Evolutionary conservation across 2,888 invertebrate genomes (phyloP).

Genomic region (Epirrita christyi): DNA sequence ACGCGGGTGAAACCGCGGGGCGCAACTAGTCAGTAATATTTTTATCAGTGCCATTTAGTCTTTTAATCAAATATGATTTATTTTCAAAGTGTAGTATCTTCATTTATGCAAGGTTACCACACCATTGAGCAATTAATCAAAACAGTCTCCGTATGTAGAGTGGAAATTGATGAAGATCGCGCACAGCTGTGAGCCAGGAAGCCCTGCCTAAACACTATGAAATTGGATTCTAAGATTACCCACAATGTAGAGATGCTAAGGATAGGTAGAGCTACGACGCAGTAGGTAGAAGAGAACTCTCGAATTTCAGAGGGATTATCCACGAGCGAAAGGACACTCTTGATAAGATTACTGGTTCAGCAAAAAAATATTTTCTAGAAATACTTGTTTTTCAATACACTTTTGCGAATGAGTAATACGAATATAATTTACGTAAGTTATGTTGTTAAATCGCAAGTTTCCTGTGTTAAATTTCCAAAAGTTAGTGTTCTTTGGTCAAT

Average conservation of each 20-base stretch:
- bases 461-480: too few species aligned
- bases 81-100: slow-evolving; percentile 6
- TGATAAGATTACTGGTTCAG: slow-evolving; percentile 4
- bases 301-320: slow-evolving; percentile 7
- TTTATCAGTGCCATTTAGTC: too few species aligned
- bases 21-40: too few species aligned
- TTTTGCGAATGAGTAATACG: too few species aligned
- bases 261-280: not conserved
- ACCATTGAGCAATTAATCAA: slow-evolving; percentile 55
- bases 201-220: slow-evolving; percentile 46
- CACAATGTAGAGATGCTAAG: slow-evolving; percentile 24
- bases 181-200: slow-evolving; percentile 48
- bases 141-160: slow-evolving; percentile 45
- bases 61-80: slow-evolving; percentile 11
- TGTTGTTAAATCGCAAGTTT: too few species aligned
- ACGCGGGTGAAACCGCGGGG: too few species aligned
- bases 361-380: not conserved
- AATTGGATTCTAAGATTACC: slow-evolving; percentile 48
- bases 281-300: not conserved
- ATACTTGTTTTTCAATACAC: too few species aligned
- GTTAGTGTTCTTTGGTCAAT: too few species aligned
- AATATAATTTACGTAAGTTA: too few species aligned
- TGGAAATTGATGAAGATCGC: slow-evolving; percentile 56
- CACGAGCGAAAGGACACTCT: not conserved
- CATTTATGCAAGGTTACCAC: slow-evolving; percentile 14